Evolutionary conservation across 1,140 invertebrate genomes (phyloP).

Genomic region (Druon quercuslanigerum): DNA sequence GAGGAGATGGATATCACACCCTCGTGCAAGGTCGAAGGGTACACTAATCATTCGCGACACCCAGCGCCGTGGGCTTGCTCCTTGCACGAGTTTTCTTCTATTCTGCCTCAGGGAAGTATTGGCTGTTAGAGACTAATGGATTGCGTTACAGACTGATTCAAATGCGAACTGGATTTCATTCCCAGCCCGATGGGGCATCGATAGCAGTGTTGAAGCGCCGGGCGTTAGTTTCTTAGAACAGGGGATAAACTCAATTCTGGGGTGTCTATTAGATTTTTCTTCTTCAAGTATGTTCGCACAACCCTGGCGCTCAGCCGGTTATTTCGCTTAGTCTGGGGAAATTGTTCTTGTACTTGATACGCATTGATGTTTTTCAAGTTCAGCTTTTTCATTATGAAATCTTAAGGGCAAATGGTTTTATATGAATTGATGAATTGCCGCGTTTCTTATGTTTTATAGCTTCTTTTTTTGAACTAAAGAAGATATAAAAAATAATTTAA

Average conservation of each 20-base stretch:
- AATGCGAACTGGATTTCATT: constrained; percentile 74
- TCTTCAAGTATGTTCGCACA: constrained; percentile 37
- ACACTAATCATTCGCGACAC: constrained; percentile 61
- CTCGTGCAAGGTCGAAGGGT: constrained; percentile 31
- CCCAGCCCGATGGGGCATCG: constrained; percentile 55
- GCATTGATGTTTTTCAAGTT: background rate
- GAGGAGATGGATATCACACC: constrained; percentile 38
- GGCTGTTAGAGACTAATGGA: constrained; percentile 74
- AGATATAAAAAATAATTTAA: too few relatives aligned
- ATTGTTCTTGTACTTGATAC: constrained; percentile 35
- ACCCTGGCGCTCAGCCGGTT: constrained; percentile 43
- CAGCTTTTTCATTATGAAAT: too few relatives aligned
- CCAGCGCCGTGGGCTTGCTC: constrained; percentile 37
- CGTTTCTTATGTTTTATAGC: too few relatives aligned
- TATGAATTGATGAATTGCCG: too few relatives aligned
- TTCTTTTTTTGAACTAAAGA: too few relatives aligned
- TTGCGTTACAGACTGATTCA: constrained; percentile 74
- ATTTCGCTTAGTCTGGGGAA: constrained; percentile 39
- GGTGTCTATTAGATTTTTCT: constrained; percentile 73
- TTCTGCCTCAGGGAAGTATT: constrained; percentile 62
- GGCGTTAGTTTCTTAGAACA: constrained; percentile 64
- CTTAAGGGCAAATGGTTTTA: too few relatives aligned
- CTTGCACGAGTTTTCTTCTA: constrained; percentile 52
- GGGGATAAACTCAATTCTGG: constrained; percentile 68
- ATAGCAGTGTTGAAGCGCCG: constrained; percentile 45